phyloP scores from a whole-genome alignment of 2,888 invertebrate species.

The Sepioteuthis lessoniana region DNA sequence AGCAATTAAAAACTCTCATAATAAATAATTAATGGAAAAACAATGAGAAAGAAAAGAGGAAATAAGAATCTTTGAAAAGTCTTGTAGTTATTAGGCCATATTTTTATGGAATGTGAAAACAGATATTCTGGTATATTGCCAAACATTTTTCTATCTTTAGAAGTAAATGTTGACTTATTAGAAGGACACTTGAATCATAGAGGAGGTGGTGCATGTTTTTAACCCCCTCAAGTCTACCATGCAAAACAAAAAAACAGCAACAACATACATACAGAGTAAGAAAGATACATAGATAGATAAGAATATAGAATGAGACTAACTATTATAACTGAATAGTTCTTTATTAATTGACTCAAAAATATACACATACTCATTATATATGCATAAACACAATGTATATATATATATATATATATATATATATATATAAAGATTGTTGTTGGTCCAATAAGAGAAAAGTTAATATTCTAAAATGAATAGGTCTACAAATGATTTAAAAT shows the following conservation, averaged over 20 bases:
- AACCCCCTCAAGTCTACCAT: too few relatives aligned
- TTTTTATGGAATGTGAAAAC: not conserved
- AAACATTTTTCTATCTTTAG: not conserved
- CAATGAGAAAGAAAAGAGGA: not conserved
- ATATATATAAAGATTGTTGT: too few relatives aligned
- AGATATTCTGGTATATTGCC: not conserved
- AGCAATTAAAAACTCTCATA: too few relatives aligned
- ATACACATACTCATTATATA: too few relatives aligned
- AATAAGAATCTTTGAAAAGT: not conserved
- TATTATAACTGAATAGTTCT: too few relatives aligned
- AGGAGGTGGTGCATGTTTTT: not conserved
- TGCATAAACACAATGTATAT: too few relatives aligned
- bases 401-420: too few relatives aligned
- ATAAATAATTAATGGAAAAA: not conserved
- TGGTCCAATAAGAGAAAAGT: too few relatives aligned
- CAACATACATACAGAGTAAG: not conserved
- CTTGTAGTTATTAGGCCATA: not conserved
- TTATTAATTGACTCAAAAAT: too few relatives aligned
- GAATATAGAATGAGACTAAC: not conserved
- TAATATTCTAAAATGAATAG: too few relatives aligned
- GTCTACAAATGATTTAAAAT: too few relatives aligned
- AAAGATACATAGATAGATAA: not conserved
- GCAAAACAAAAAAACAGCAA: not conserved
- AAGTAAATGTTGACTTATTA: not conserved
- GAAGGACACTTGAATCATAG: not conserved